Evolutionary conservation across 2,113 vertebrate genomes (phyloP).

Genomic region (Passer domesticus): DNA sequence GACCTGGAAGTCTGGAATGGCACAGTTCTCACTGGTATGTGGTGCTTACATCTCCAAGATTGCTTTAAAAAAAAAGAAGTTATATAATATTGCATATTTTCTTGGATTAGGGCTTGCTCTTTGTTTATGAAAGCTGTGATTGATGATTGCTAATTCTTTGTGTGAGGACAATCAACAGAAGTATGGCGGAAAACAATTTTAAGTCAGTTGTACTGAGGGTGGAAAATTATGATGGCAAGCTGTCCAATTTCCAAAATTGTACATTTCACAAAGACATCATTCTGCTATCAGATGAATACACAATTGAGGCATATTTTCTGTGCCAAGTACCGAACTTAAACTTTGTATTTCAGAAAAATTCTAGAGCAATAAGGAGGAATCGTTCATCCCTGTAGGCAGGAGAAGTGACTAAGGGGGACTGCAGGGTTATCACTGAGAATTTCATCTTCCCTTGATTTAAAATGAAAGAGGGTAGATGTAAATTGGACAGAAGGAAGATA

Average conservation of each 20-base stretch:
- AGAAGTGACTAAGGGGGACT: neutral
- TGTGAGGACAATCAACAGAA: neutral
- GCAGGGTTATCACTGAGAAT: neutral
- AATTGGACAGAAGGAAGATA: neutral
- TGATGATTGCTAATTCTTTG: neutral
- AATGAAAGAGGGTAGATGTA: neutral
- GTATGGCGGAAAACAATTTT: neutral
- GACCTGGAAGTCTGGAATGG: neutral
- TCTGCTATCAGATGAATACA: neutral
- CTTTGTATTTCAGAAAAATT: neutral
- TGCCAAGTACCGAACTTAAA: neutral
- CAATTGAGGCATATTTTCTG: neutral
- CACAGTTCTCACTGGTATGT: neutral
- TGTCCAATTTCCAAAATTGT: neutral
- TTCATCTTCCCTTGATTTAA: neutral
- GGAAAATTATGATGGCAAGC: neutral
- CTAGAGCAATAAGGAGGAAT: neutral
- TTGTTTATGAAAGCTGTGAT: slow-evolving; percentile 5
- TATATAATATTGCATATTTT: neutral
- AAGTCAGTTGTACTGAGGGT: neutral
- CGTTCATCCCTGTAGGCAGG: neutral
- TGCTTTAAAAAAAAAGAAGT: neutral
- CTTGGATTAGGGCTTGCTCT: neutral
- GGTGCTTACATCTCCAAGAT: neutral
- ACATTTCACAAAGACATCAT: neutral